A percentile compares a stretch with the other conserved stretches of the same genome.
Conservation (phyloP, 2,113 vertebrate species). For the Smithornis capensis region DNA sequence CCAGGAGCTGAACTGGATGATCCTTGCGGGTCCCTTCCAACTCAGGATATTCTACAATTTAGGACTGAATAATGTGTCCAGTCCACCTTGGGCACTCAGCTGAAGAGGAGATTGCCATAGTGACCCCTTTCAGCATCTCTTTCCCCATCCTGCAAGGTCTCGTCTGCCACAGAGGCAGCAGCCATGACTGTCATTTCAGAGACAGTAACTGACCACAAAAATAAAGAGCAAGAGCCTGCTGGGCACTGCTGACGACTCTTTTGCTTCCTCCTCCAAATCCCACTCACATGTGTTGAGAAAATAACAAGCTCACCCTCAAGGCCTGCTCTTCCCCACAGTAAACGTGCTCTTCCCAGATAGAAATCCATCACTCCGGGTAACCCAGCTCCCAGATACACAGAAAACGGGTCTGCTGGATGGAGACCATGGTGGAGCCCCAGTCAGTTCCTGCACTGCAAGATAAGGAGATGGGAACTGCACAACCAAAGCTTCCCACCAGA, state of each 20-base stretch:
- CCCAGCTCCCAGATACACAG: not conserved
- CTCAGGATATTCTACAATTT: not conserved
- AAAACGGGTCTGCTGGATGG: not conserved
- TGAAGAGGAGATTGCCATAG: not conserved
- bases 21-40: not conserved
- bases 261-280: not conserved
- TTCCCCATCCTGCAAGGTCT: not conserved
- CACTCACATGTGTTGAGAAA: not conserved
- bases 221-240: not conserved
- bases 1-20: rapidly evolving
- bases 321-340: not conserved
- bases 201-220: not conserved
- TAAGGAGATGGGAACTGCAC: not conserved
- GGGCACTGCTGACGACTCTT: not conserved
- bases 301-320: not conserved
- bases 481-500: not conserved
- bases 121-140: not conserved
- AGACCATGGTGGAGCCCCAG: not conserved
- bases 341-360: not conserved
- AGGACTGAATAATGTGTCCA: not conserved
- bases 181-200: not conserved
- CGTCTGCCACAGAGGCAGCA: not conserved
- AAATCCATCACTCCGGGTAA: not conserved
- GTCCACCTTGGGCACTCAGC: too few relatives aligned
- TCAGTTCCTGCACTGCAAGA: not conserved